These are phyloP conservation scores for Stichopus horrens DNA, from an alignment of 53 echinoderm and acorn worm genomes.

Conservation along the genomic window DNA sequence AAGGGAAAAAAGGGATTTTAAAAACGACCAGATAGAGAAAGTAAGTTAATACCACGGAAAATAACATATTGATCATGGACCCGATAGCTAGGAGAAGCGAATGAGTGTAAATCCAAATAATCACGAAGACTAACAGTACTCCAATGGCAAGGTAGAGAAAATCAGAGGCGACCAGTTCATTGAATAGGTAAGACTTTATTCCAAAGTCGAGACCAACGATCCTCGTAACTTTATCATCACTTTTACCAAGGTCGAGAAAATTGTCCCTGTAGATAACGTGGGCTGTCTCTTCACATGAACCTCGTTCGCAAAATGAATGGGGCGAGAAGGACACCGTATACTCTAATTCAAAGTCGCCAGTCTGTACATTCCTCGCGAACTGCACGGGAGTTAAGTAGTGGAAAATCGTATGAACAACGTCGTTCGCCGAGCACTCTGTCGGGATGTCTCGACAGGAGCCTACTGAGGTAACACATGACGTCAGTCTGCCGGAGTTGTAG, in stretches of 20 bases:
- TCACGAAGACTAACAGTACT: conserved; percentile 52
- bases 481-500: conserved; percentile 52
- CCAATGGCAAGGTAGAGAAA: conserved; percentile 59
- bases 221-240: conserved; percentile 54
- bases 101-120: conserved; percentile 78
- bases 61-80: conserved; percentile 75
- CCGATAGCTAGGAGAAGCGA: conserved; percentile 73
- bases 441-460: conserved; percentile 55
- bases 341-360: conserved; percentile 21
- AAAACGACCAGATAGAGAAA: conserved; percentile 72
- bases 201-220: conserved; percentile 66
- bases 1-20: conserved; percentile 78
- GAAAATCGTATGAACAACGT: conserved; percentile 64
- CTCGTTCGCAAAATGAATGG: neutral
- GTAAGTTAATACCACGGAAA: conserved; percentile 78
- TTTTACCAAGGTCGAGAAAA: conserved; percentile 45
- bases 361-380: conserved; percentile 27
- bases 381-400: conserved; percentile 60
- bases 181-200: conserved; percentile 63
- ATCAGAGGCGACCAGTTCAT: conserved; percentile 58
- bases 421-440: conserved; percentile 43
- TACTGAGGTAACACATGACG: neutral
- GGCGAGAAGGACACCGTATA: conserved; percentile 49
- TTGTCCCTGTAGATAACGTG: conserved; percentile 50
- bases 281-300: neutral